Percentiles rank a stretch among this genome's conserved stretches.
Conservation (phyloP, 1,140 invertebrate species). For the Drosophila punjabiensis region DNA sequence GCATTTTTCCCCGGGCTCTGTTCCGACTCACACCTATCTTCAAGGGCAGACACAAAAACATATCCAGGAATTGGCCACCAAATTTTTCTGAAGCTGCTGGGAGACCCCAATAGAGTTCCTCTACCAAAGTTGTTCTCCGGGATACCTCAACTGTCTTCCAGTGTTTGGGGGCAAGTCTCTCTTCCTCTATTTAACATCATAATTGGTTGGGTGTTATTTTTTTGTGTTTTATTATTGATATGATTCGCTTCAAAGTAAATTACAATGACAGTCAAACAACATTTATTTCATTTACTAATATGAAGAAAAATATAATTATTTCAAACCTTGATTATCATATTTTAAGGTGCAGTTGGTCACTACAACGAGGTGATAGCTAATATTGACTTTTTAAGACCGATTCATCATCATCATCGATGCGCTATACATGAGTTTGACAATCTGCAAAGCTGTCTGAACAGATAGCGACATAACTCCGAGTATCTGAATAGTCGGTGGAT, state of each 20-base stretch:
- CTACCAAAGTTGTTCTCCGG: no score
- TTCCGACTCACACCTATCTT: no score
- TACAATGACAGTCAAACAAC: neutral
- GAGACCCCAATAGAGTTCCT: no score
- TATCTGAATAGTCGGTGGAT: conserved; percentile 17
- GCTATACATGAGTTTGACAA: conserved; percentile 74
- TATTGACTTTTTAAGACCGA: conserved; percentile 20
- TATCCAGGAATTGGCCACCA: no score
- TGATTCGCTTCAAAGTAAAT: neutral
- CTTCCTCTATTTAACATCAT: neutral
- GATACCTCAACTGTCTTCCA: no score
- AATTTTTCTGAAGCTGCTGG: no score
- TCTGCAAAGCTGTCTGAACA: conserved; percentile 46
- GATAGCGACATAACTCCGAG: conserved; percentile 20
- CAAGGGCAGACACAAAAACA: no score
- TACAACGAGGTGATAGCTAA: neutral
- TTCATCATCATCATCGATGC: conserved; percentile 68
- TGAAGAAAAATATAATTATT: neutral
- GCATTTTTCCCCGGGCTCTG: neutral
- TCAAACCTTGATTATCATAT: neutral
- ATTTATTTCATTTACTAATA: neutral
- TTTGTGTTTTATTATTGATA: neutral
- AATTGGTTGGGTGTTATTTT: no score
- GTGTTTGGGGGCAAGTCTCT: neutral
- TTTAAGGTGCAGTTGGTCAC: neutral